phyloP scores from a whole-genome alignment of 1,140 invertebrate genomes.

The Atta cephalotes region DNA sequence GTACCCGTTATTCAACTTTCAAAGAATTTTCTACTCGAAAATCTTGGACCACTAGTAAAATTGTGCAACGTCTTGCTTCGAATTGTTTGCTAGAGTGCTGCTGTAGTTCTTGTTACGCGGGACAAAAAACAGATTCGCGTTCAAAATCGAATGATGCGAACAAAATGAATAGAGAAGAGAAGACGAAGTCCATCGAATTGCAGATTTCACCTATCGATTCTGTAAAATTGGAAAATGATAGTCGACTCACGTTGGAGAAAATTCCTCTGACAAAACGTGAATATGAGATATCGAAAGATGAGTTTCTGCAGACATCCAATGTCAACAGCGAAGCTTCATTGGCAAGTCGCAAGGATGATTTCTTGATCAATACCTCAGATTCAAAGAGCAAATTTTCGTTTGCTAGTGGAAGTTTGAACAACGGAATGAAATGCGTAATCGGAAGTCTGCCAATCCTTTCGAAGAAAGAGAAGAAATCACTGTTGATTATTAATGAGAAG shows the following conservation, averaged over 20 bases:
- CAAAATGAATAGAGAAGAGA: not conserved
- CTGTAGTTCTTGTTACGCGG: slow-evolving; percentile 58
- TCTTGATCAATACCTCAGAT: not conserved
- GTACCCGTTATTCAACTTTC: slow-evolving; percentile 71
- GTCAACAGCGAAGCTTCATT: not conserved
- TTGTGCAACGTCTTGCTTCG: slow-evolving; percentile 60
- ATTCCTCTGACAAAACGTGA: not conserved
- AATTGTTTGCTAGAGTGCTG: slow-evolving; percentile 70
- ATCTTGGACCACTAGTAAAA: slow-evolving; percentile 48
- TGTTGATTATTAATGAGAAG: not conserved
- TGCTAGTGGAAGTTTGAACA: no score
- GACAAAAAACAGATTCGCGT: not conserved
- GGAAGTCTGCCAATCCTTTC: not conserved
- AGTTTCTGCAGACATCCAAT: not conserved
- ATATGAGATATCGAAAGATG: not conserved
- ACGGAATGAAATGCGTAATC: slow-evolving; percentile 6
- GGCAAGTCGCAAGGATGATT: not conserved
- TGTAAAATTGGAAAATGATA: slow-evolving; percentile 11
- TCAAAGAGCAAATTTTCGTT: not conserved
- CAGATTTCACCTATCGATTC: slow-evolving; percentile 20
- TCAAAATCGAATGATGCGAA: slow-evolving; percentile 8
- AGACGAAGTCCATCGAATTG: not conserved
- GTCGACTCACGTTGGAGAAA: not conserved
- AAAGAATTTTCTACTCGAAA: slow-evolving; percentile 39
- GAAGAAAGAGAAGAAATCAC: slow-evolving; percentile 2